Evolutionary conservation across 2,888 invertebrate species (phyloP), one percentile per base, ranked within the genome.

Genomic region (Drosophila mimica): DNA sequence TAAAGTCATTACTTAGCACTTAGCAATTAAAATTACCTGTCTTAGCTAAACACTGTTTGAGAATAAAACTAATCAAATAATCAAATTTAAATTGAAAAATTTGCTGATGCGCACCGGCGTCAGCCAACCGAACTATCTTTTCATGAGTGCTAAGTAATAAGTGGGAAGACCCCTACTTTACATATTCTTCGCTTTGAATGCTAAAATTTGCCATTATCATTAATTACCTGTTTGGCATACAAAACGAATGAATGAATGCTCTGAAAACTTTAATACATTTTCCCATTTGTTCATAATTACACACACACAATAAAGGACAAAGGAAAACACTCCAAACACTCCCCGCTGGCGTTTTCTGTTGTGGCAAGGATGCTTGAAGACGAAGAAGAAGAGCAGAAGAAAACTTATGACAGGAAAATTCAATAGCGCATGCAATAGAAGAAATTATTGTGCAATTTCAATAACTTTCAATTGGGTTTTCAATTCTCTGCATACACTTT

Each of bases 361-460:
- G 2, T 15, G n/a, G 20, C 65, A 64, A 71, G 67, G 52, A 62
- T 68, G 58, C 63, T 80, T 59, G 53, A 59, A 64, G 31, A 62
- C 59, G 33, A 48, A 48, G 57, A 67, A 53, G 70, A 46, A 51
- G 60, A 36, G 48, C 52, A 34, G 57, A 56, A 59, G 75, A 53
- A 82, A 85, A 89, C 83, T 85, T 85, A 76, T 73, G 85, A 76
- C 72, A 76, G 88, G 76, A 88, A 69, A 80, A 90, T 90, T 87
- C 87, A 87, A 87, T 87, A 89, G 89, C 69, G 89, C 87, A 88
- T 90, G 87, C 90, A 88, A 87, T 87, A 88, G 80, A 83, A 82
- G 87, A 87, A 90, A 90, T 90, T 90, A 88, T 87, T 87, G 87
- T 89, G 89, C 89, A 87, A 90, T 87, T 87, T 87, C 90, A 87